phyloP scores from a whole-genome alignment of 1,140 invertebrate species.

The Sarcophaga peregrina region DNA sequence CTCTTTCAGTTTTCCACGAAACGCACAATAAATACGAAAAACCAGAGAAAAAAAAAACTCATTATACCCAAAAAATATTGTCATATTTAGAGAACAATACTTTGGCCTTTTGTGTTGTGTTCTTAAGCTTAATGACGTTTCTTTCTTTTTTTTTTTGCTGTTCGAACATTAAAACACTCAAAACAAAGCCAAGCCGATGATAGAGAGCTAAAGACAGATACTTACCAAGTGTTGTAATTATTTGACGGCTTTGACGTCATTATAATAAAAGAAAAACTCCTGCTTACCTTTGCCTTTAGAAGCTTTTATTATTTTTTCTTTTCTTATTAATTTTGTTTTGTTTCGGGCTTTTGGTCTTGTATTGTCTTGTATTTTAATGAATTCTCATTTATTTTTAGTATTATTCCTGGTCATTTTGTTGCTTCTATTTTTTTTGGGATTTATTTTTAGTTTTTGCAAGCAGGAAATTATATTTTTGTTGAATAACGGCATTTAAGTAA shows the following conservation, averaged over 20 bases:
- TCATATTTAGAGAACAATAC: background rate
- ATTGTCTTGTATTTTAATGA: background rate
- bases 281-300: background rate
- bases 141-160: background rate
- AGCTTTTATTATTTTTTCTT: background rate
- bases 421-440: no score
- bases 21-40: no score
- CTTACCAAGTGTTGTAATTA: background rate
- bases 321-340: background rate
- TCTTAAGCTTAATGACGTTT: background rate
- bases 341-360: background rate
- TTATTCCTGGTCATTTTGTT: background rate
- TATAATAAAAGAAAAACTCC: background rate
- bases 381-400: background rate
- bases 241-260: conserved; percentile 7
- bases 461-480: conserved; percentile 35
- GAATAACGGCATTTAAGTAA: background rate
- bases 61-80: background rate
- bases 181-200: background rate
- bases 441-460: background rate
- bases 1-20: no score
- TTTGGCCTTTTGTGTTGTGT: background rate
- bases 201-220: no score
- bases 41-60: no score
- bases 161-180: background rate